Percentiles rank a stretch among this genome's conserved stretches.
phyloP scores from a whole-genome alignment of 2,113 vertebrate species.

The Miniopterus natalensis region DNA sequence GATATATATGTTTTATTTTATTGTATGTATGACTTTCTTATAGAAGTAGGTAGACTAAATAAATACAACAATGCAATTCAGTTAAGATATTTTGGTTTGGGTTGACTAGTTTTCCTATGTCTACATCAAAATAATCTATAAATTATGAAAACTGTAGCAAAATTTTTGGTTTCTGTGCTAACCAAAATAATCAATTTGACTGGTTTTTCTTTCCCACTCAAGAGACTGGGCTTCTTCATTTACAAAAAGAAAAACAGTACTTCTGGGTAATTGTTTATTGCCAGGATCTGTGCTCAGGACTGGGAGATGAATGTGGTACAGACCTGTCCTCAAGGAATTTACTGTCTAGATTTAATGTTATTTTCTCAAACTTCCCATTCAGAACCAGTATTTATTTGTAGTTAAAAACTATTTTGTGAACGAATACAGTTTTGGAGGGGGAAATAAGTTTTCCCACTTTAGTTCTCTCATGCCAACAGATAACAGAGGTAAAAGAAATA shows the following conservation, averaged over 20 bases:
- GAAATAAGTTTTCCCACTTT: constrained; percentile 29
- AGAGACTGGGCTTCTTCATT: constrained; percentile 19
- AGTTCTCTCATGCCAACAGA: not conserved
- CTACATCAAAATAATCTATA: constrained; percentile 37
- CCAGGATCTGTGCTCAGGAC: not conserved
- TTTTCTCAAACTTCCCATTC: constrained; percentile 18
- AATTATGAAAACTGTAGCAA: constrained; percentile 1
- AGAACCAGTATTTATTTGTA: constrained; percentile 33
- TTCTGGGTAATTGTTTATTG: constrained; percentile 10
- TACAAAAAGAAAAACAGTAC: not conserved
- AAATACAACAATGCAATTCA: not conserved
- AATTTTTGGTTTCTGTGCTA: not conserved
- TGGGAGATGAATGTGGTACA: not conserved
- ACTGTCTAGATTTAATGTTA: not conserved
- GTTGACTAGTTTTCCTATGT: constrained; percentile 16
- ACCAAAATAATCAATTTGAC: constrained; percentile 11
- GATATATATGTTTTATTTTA: not conserved
- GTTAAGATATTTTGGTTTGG: constrained; percentile 30
- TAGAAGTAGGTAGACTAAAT: not conserved
- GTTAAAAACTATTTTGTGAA: constrained; percentile 46
- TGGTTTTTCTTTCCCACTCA: not conserved
- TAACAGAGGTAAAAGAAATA: constrained; percentile 30
- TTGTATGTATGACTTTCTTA: constrained; percentile 23
- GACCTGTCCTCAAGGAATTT: not conserved
- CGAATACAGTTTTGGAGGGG: constrained; percentile 7